Conservation (phyloP, 2,797 vertebrate genomes). For the Chlorospingus semifuscus region DNA sequence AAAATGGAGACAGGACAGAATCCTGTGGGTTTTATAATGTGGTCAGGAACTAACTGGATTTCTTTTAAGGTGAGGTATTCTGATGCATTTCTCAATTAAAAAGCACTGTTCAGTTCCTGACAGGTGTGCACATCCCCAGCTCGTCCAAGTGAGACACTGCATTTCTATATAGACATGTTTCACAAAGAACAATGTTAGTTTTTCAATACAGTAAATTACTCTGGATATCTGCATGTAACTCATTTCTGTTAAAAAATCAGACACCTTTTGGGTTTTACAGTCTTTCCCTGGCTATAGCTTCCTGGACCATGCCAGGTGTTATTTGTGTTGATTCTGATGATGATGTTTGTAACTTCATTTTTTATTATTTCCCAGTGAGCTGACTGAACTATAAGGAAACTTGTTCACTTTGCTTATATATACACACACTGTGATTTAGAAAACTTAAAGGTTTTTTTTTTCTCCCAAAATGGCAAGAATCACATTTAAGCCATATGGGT, state of each 20-base stretch:
- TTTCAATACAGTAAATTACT: neutral
- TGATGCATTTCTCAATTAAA: neutral
- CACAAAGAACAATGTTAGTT: neutral
- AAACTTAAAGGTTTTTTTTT: neutral
- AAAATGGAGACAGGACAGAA: neutral
- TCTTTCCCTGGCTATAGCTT: neutral
- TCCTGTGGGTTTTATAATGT: neutral
- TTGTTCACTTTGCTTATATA: neutral
- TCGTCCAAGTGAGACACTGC: neutral
- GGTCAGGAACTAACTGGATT: neutral
- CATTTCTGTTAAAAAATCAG: neutral
- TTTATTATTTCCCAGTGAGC: neutral
- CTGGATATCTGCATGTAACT: neutral
- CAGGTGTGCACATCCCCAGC: neutral
- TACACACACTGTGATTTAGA: neutral
- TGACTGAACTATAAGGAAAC: neutral
- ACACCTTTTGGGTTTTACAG: neutral
- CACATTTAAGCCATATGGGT: neutral
- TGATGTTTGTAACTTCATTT: neutral
- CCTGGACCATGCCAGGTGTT: neutral
- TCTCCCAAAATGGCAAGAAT: neutral
- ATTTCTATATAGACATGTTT: fast-evolving
- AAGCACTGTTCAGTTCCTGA: neutral
- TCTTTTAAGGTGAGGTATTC: neutral
- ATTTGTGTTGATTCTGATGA: neutral